Percentiles rank a stretch among this genome's conserved stretches.
These are phyloP conservation scores for Anhinga rufa DNA, from an alignment of 2,113 vertebrate species.

Conservation along the genomic window DNA sequence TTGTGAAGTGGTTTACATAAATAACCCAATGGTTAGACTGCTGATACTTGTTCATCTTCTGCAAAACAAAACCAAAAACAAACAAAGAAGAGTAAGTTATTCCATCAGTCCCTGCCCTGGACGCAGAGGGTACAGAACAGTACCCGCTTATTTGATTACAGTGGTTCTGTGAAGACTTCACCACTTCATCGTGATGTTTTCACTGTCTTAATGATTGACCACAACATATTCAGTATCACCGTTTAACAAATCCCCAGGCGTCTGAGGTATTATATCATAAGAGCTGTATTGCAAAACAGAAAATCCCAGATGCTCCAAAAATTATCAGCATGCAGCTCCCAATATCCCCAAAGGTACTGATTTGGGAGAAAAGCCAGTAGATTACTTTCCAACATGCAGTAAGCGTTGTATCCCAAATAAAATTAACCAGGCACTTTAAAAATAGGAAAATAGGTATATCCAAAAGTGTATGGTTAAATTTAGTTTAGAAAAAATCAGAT, in stretches of 20 bases:
- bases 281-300: background rate
- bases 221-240: background rate
- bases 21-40: conserved; percentile 71
- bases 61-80: conserved; percentile 46
- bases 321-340: conserved; percentile 16
- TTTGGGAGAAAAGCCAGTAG: background rate
- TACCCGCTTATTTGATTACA: background rate
- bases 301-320: background rate
- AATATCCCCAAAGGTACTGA: background rate
- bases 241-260: background rate
- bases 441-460: background rate
- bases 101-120: background rate
- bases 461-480: background rate
- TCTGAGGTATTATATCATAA: background rate
- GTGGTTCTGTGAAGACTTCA: background rate
- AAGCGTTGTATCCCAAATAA: background rate
- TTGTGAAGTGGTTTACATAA: background rate
- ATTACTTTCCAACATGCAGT: background rate
- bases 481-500: background rate
- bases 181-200: background rate
- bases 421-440: background rate
- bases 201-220: background rate
- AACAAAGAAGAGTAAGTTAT: background rate
- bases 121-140: background rate
- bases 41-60: conserved; percentile 94